Base-by-base conservation (phyloP, 2,113 vertebrate species). In the Monarcha castaneiventris region DNA sequence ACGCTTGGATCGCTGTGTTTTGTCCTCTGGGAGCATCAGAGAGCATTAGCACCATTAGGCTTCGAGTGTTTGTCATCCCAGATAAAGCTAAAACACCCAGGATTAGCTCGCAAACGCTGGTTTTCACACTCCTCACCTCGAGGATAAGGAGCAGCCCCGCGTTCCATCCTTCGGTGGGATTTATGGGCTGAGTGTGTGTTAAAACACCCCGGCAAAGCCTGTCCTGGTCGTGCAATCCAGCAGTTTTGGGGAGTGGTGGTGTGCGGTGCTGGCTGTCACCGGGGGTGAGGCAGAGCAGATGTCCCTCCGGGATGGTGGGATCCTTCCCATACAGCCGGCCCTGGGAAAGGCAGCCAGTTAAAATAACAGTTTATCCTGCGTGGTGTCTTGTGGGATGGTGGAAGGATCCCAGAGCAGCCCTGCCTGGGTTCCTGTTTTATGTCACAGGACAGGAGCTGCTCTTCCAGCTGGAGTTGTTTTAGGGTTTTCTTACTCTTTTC, bases 321-420 rank as follows among this genome's bases (percentile, higher is more conserved):
- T 72, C 90, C 82, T 74, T 73, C 64, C 88, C 49, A 1, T 7
- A 2, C 78, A 35, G 78, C 72, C n/a, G 0, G 75, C 33, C 44
- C 83, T 87, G 91, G 92, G 93, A 94, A 90, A 94, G 56, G 75
- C 84, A 87, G 81, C 72, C 75, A 8, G 84, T 86, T 95, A 89
- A 71, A 97, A 97, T 90, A 96, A 97, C 95, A 96, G 16, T 96
- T 94, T 96, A 94, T 87, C 68, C 88, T 91, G 78, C 37, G 23
- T 18, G 13, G 9, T 86, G 76, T 88, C 83, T 7, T 52, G 80
- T 0, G 16, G 87, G 72, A 9, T 3, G 16, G 46, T 18, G 80
- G 93, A 95, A 66, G 85, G 61, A 82, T 97, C 94, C 79, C 94
- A 94, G 93, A 96, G 87, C 67, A 63, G 56, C 59, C 27, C 46